Percentiles rank a stretch among this genome's conserved stretches.
These are phyloP conservation scores for Onychomys torridus DNA, from an alignment of 2,797 vertebrate genomes.

Conservation along the genomic window DNA sequence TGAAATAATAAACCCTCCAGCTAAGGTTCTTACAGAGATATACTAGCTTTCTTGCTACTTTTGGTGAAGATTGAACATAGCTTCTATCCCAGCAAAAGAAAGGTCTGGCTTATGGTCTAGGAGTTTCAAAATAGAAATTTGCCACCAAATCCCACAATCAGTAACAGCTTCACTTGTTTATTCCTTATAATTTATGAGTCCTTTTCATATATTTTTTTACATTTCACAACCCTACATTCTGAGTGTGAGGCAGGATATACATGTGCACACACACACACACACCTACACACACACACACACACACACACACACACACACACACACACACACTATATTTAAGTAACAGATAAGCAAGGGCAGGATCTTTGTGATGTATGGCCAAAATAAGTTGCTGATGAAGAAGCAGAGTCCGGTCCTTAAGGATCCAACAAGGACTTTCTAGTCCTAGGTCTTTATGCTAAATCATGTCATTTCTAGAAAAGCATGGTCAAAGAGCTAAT, in stretches of 20 bases:
- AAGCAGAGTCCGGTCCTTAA: not conserved
- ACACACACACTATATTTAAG: not conserved
- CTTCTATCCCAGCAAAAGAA: not conserved
- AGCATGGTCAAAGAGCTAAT: not conserved
- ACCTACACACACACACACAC: not conserved
- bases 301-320: not conserved
- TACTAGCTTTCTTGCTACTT: not conserved
- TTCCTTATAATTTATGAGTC: slow-evolving; percentile 47
- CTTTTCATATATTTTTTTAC: slow-evolving; percentile 38
- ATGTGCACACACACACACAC: not conserved
- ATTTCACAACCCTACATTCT: not conserved
- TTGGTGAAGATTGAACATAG: slow-evolving; percentile 16
- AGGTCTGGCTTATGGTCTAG: not conserved
- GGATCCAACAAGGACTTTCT: not conserved
- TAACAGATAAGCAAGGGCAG: not conserved
- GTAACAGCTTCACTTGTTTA: slow-evolving; percentile 57
- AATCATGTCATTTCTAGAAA: not conserved
- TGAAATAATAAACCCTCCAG: not conserved
- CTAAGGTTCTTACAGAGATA: not conserved
- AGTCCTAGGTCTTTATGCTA: not conserved
- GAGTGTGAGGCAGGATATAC: not conserved
- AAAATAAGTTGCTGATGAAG: not conserved
- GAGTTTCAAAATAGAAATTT: not conserved
- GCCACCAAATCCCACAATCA: not conserved
- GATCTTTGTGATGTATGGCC: not conserved